Conservation (phyloP, 2,113 vertebrate genomes). For the Nyctereutes procyonoides region DNA sequence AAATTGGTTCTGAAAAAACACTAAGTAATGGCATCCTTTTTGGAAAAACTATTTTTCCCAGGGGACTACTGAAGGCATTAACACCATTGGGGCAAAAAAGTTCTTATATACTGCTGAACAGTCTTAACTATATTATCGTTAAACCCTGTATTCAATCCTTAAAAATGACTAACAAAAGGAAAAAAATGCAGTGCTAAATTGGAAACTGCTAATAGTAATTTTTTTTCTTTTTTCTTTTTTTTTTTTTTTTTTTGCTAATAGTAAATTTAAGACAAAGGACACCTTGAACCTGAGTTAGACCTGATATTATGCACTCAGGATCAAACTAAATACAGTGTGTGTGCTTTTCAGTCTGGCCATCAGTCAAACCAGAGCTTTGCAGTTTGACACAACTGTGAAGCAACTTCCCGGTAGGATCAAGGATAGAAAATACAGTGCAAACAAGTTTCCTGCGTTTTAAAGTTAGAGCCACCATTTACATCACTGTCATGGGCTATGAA, state of each 20-base stretch:
- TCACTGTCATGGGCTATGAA: not conserved
- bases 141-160: not conserved
- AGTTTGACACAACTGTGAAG: not conserved
- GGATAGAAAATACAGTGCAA: not conserved
- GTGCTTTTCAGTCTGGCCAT: not conserved
- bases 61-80: not conserved
- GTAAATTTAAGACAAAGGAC: not conserved
- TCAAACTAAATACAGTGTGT: not conserved
- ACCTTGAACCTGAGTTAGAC: not conserved
- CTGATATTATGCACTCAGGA: not conserved
- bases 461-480: not conserved
- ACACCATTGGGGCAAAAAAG: not conserved
- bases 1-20: not conserved
- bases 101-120: not conserved
- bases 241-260: not conserved
- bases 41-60: not conserved
- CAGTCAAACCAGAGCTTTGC: slow-evolving; percentile 37
- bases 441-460: not conserved
- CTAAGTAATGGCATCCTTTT: not conserved
- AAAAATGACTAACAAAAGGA: not conserved
- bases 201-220: not conserved
- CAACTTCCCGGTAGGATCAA: not conserved
- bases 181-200: not conserved
- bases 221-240: not conserved
- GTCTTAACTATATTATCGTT: not conserved